phyloP scores from a whole-genome alignment of 2,113 vertebrate species.

The Polypterus senegalus region DNA sequence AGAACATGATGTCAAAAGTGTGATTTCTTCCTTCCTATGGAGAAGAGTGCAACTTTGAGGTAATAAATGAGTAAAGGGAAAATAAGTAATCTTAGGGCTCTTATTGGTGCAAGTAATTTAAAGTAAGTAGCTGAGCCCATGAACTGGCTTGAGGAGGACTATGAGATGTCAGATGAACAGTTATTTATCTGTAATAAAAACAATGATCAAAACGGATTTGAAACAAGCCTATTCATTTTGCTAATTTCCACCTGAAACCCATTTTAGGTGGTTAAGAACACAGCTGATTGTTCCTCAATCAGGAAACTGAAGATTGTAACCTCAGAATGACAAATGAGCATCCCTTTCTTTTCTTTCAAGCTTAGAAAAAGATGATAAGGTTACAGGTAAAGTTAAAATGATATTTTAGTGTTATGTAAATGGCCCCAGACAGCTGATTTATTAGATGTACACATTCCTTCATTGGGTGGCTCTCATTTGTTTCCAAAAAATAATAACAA shows the following conservation, averaged over 20 bases:
- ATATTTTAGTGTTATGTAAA: slow-evolving; percentile 30
- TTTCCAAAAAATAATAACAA: slow-evolving; percentile 20
- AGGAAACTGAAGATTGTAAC: slow-evolving; percentile 25
- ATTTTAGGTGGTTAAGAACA: slow-evolving; percentile 27
- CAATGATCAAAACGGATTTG: slow-evolving; percentile 34
- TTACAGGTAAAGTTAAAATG: slow-evolving; percentile 49
- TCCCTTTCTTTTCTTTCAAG: slow-evolving; percentile 26
- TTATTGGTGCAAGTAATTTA: too few relatives aligned
- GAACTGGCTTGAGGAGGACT: not conserved
- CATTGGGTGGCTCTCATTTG: slow-evolving; percentile 40
- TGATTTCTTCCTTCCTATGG: too few relatives aligned
- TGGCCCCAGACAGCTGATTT: slow-evolving; percentile 28
- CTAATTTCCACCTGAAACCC: slow-evolving; percentile 37
- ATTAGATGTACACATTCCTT: slow-evolving; percentile 32
- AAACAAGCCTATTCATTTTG: slow-evolving; percentile 18
- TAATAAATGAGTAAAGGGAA: too few relatives aligned
- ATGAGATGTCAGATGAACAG: slow-evolving; percentile 24
- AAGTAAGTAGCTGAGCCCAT: too few relatives aligned
- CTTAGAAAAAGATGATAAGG: slow-evolving; percentile 32
- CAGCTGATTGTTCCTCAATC: slow-evolving; percentile 22
- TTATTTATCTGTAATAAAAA: slow-evolving; percentile 33
- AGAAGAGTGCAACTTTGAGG: too few relatives aligned
- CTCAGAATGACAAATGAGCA: slow-evolving; percentile 39
- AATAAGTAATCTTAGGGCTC: too few relatives aligned
- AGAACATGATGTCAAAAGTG: too few relatives aligned